Conservation (phyloP, 2,888 invertebrate species). For the Erpobdella octoculata region DNA sequence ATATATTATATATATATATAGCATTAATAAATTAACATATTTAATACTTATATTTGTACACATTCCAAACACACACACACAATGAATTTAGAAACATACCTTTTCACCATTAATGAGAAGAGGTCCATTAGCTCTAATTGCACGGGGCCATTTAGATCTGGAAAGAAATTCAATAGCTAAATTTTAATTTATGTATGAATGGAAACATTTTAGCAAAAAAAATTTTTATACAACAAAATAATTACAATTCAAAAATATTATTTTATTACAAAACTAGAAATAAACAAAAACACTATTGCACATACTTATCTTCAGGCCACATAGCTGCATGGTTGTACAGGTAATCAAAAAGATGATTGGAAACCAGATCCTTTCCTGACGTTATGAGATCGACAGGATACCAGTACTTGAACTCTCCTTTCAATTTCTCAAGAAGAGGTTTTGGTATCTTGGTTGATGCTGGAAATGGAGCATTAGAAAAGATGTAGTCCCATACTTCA, state of each 20-base stretch:
- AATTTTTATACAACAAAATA: not conserved
- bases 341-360: slow-evolving; percentile 91
- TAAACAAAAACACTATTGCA: not conserved
- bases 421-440: slow-evolving; percentile 68
- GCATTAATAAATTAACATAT: no score
- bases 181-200: not conserved
- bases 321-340: slow-evolving; percentile 93
- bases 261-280: no score
- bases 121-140: slow-evolving; percentile 88
- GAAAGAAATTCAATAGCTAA: no score
- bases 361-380: slow-evolving; percentile 93
- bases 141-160: slow-evolving; percentile 67
- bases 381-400: slow-evolving; percentile 87
- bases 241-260: no score
- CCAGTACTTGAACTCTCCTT: slow-evolving; percentile 88
- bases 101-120: slow-evolving; percentile 89
- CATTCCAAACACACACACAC: no score
- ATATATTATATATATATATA: no score
- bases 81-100: slow-evolving; percentile 54
- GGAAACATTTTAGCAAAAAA: not conserved
- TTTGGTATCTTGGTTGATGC: slow-evolving; percentile 60
- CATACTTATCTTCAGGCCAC: slow-evolving; percentile 72
- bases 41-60: no score
- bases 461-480: slow-evolving; percentile 61
- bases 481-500: slow-evolving; percentile 95